Evolutionary conservation across 2,888 invertebrate genomes (phyloP).

Genomic region (Cheiracanthium punctorium): DNA sequence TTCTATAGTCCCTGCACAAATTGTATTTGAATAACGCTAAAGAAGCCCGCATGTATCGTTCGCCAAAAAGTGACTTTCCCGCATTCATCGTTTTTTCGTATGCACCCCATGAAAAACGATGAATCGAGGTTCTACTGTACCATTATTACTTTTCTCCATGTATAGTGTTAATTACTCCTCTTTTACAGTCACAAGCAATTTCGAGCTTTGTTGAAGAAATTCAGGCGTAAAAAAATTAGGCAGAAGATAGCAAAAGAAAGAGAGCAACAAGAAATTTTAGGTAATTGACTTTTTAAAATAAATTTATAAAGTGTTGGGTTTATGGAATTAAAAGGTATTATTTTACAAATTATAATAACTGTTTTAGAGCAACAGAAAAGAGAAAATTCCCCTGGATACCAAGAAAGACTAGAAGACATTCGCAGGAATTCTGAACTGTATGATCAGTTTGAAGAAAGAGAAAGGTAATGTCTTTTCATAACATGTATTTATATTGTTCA

Average conservation of each 20-base stretch:
- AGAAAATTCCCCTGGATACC: constrained; percentile 49
- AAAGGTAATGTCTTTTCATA: constrained; percentile 25
- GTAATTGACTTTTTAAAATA: not conserved
- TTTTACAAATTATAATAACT: not conserved
- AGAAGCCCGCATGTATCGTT: too few species aligned
- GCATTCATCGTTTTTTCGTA: too few species aligned
- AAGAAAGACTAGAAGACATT: constrained; percentile 43
- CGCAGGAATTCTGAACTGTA: constrained; percentile 38
- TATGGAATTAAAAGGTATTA: not conserved
- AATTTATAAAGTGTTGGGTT: not conserved
- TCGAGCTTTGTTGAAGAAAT: constrained; percentile 58
- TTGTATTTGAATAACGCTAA: too few species aligned
- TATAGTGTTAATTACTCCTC: too few species aligned
- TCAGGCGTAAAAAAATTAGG: constrained; percentile 47
- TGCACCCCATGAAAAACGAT: too few species aligned
- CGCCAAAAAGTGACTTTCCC: too few species aligned
- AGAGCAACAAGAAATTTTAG: constrained; percentile 39
- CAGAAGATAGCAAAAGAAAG: constrained; percentile 46
- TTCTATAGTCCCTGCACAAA: too few species aligned
- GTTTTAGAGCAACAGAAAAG: constrained; percentile 46
- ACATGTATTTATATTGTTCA: not conserved
- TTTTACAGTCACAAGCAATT: constrained; percentile 59
- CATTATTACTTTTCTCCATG: too few species aligned
- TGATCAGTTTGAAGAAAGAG: constrained; percentile 59
- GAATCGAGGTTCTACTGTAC: too few species aligned